These are phyloP conservation scores for Catocala nupta DNA, from an alignment of 2,888 invertebrate species.

Conservation along the genomic window DNA sequence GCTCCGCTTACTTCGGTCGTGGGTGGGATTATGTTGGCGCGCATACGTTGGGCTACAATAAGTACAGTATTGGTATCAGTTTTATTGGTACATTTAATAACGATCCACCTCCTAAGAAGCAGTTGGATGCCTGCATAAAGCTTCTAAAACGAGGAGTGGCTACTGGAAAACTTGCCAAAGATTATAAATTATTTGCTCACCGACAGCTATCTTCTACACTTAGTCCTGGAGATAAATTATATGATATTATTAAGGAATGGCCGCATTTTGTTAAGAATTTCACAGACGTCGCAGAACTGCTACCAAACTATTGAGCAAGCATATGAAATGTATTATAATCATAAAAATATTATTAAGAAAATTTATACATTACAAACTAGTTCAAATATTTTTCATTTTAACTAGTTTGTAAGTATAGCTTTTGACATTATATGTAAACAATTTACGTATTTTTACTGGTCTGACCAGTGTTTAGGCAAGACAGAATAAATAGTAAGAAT, in stretches of 20 bases:
- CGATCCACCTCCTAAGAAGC: conserved; percentile 79
- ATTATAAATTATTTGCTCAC: conserved; percentile 91
- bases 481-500: too few relatives aligned
- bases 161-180: conserved; percentile 86
- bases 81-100: conserved; percentile 91
- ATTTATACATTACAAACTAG: too few relatives aligned
- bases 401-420: too few relatives aligned
- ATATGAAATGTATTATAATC: not conserved
- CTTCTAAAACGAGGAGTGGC: conserved; percentile 89
- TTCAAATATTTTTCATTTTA: not conserved
- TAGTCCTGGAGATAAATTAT: conserved; percentile 90
- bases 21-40: conserved; percentile 92
- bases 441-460: too few relatives aligned
- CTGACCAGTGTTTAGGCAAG: too few relatives aligned
- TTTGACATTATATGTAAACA: too few relatives aligned
- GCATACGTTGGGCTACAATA: conserved; percentile 90
- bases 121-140: conserved; percentile 88
- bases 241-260: conserved; percentile 89
- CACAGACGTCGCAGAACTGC: conserved; percentile 58
- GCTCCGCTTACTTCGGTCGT: conserved; percentile 91
- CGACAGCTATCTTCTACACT: conserved; percentile 89
- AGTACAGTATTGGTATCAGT: conserved; percentile 89
- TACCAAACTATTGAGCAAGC: conserved; percentile 62
- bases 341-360: not conserved
- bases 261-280: conserved; percentile 87